Evolutionary conservation across 2,888 invertebrate species (phyloP).

Genomic region (Salpingus planirostris): DNA sequence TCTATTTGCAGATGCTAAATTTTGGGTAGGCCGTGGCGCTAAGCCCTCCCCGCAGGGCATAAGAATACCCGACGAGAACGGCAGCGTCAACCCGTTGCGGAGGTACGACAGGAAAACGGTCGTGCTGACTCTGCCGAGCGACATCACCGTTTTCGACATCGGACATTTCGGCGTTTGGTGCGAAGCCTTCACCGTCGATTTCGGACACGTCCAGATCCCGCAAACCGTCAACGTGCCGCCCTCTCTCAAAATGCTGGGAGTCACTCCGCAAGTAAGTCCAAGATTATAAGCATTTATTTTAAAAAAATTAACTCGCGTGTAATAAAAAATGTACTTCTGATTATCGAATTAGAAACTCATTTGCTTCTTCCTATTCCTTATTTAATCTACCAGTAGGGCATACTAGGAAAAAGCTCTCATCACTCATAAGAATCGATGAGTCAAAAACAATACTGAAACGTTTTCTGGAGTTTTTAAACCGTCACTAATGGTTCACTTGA

Average conservation of each 20-base stretch:
- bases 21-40: slow-evolving; percentile 82
- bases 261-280: slow-evolving; percentile 79
- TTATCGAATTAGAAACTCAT: no score
- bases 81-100: slow-evolving; percentile 68
- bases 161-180: slow-evolving; percentile 93
- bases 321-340: no score
- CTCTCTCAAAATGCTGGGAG: slow-evolving; percentile 85
- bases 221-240: slow-evolving; percentile 75
- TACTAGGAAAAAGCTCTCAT: no score
- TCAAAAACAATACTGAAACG: no score
- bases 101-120: slow-evolving; percentile 81
- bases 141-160: slow-evolving; percentile 84
- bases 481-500: no score
- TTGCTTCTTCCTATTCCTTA: no score
- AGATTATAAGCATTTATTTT: neutral
- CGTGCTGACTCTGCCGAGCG: slow-evolving; percentile 80
- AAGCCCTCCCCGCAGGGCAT: slow-evolving; percentile 76
- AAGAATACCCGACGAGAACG: slow-evolving; percentile 85
- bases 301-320: no score
- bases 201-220: slow-evolving; percentile 77
- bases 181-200: slow-evolving; percentile 86
- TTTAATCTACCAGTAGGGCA: no score
- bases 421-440: no score
- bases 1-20: slow-evolving; percentile 74
- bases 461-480: no score